phyloP scores from a whole-genome alignment of 2,888 invertebrate genomes.

The Nomada ferruginata region DNA sequence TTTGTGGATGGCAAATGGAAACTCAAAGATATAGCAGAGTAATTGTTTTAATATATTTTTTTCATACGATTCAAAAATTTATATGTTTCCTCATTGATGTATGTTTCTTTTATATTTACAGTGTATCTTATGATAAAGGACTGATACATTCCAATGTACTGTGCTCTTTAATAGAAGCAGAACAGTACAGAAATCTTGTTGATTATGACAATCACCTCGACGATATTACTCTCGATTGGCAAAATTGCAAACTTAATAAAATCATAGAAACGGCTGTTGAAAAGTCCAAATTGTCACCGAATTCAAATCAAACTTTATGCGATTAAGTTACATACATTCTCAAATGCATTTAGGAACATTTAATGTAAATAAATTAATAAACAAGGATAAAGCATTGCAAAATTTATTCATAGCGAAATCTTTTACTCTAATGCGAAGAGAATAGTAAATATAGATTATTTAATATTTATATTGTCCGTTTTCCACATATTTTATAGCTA shows the following conservation, averaged over 20 bases:
- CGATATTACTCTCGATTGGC: slow-evolving; percentile 95
- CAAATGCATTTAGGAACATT: slow-evolving; percentile 24
- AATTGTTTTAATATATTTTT: slow-evolving; percentile 50
- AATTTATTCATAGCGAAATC: slow-evolving; percentile 1
- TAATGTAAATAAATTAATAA: slow-evolving; percentile 35
- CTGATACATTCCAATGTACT: slow-evolving; percentile 87
- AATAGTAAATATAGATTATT: not conserved
- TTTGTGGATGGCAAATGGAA: slow-evolving; percentile 92
- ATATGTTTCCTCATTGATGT: not conserved
- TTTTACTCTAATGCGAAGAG: not conserved
- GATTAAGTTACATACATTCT: slow-evolving; percentile 19
- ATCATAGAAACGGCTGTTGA: slow-evolving; percentile 84
- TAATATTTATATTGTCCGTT: not conserved
- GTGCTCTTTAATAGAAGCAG: slow-evolving; percentile 89
- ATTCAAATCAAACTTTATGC: slow-evolving; percentile 9
- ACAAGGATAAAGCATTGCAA: slow-evolving; percentile 2
- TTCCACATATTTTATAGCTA: not conserved
- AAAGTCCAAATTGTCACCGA: slow-evolving; percentile 52
- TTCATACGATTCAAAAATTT: not conserved
- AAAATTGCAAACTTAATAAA: slow-evolving; percentile 89
- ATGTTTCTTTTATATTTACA: slow-evolving; percentile 60
- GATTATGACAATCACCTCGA: slow-evolving; percentile 99
- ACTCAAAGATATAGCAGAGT: slow-evolving; percentile 85
- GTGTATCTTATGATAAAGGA: slow-evolving; percentile 79
- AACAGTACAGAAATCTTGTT: slow-evolving; percentile 91